A percentile compares a stretch with the other conserved stretches of the same genome.
phyloP scores from a whole-genome alignment of 2,888 invertebrate genomes.

The Agrypnus murinus region DNA sequence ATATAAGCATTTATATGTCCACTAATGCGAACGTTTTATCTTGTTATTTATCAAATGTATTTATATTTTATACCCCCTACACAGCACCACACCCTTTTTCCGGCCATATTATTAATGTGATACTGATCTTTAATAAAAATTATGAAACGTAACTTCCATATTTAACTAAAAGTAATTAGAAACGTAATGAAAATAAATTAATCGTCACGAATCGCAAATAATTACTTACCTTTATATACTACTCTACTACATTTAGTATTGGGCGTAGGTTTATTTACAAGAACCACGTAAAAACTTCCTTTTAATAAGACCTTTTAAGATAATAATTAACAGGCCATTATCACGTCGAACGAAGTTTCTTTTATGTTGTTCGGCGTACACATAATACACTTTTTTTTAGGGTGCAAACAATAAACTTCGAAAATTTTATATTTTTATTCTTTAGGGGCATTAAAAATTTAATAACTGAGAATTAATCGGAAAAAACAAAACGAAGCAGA shows the following conservation, averaged over 20 bases:
- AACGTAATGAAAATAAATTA: slow-evolving; percentile 53
- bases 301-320: slow-evolving; percentile 11
- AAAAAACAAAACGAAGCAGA: too few species aligned
- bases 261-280: slow-evolving; percentile 40
- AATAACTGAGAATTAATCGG: too few species aligned
- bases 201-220: slow-evolving; percentile 52
- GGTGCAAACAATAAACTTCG: too few species aligned
- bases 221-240: slow-evolving; percentile 37
- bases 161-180: slow-evolving; percentile 56
- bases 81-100: slow-evolving; percentile 55
- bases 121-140: slow-evolving; percentile 69
- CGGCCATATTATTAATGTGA: slow-evolving; percentile 68
- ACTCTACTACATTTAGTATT: slow-evolving; percentile 39
- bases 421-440: too few species aligned
- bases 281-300: slow-evolving; percentile 28
- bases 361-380: too few species aligned
- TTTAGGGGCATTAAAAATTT: too few species aligned
- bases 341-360: too few species aligned
- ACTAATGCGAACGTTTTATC: slow-evolving; percentile 62
- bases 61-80: slow-evolving; percentile 58
- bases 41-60: slow-evolving; percentile 63
- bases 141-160: slow-evolving; percentile 66
- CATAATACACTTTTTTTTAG: too few species aligned
- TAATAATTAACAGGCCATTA: slow-evolving; percentile 16
- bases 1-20: slow-evolving; percentile 61